Conservation (phyloP, 2,888 invertebrate genomes). For the Leucozona laternaria region DNA sequence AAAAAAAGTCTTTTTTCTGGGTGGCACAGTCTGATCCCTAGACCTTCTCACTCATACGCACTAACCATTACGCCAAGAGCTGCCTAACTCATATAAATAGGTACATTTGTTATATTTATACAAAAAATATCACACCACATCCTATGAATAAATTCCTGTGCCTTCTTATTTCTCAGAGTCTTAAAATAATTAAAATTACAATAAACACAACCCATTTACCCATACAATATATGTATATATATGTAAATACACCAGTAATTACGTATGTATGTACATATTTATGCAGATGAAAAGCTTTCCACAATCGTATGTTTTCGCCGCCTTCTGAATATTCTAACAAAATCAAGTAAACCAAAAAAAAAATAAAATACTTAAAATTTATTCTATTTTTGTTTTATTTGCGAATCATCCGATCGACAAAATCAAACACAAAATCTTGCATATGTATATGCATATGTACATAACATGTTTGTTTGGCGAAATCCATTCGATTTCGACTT, state of each 20-base stretch:
- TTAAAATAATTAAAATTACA: constrained; percentile 5
- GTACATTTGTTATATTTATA: too few relatives aligned
- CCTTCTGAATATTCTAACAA: not conserved
- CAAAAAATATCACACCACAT: not conserved
- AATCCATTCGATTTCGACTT: constrained; percentile 21
- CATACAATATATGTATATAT: not conserved
- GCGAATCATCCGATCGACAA: constrained; percentile 54
- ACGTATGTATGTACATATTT: too few relatives aligned
- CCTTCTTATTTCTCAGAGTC: not conserved
- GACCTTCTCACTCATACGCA: too few relatives aligned
- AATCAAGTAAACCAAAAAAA: not conserved
- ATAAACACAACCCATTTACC: constrained; percentile 1
- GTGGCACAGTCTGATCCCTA: too few relatives aligned
- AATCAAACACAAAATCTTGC: constrained; percentile 19
- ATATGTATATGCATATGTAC: too few relatives aligned
- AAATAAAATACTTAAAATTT: constrained; percentile 15
- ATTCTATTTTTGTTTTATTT: constrained; percentile 58
- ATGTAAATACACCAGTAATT: too few relatives aligned
- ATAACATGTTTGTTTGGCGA: not conserved
- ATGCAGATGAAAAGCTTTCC: constrained; percentile 1
- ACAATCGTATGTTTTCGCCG: constrained; percentile 16
- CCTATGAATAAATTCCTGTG: not conserved
- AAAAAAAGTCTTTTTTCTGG: too few relatives aligned
- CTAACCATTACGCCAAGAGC: too few relatives aligned
- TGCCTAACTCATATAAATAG: too few relatives aligned